Base-by-base conservation (phyloP, 2,797 vertebrate genomes). In the Epinephelus malabaricus region DNA sequence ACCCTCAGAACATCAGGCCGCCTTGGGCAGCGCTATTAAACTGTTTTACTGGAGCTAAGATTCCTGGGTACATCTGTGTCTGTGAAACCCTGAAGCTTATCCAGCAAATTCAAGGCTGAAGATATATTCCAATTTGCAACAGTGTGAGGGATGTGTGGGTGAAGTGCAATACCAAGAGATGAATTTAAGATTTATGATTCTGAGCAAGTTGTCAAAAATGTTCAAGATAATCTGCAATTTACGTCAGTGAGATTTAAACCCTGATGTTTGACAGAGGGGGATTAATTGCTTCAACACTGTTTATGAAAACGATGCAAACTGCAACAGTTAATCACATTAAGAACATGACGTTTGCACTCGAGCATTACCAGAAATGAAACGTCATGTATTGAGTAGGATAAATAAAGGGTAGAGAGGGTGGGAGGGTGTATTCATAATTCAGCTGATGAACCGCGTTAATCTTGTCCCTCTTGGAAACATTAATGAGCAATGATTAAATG, bases 11-110 rank as follows among this genome's bases (percentile, higher is more conserved):
- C 81, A 63, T 69, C 72, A 50, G 66, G 74, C 54, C 18, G 86
- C 91, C 88, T 82, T 75, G 70, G 79, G 92, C 86, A 50, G 49
- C 11, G 13, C 83, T 74, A 85, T 90, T 91, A 88, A 89, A 88
- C 77, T 13, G 34, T 86, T 92, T 91, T 77, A 90, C 84, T 82
- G 85, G 68, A 84, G 88, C 73, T 73, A 79, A 88, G 88, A 88
- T 82, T 86, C 74, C 65, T 85, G 82, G 73, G 73, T 90, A 83
- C 87, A 89, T 90, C 83, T 88, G 86, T 75, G 88, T 79, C 78
- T 84, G 59, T 65, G 77, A 88, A 85, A 89, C 61, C 84, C 69
- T 83, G 30, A 4, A 92, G 90, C 83, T 80, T 65, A 83, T 85
- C 79, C 65, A 76, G 65, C 61, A 56, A 70, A 86, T 79, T 73